Evolutionary conservation across 2,797 vertebrate species (phyloP).

Genomic region (Sarcophilus harrisii): DNA sequence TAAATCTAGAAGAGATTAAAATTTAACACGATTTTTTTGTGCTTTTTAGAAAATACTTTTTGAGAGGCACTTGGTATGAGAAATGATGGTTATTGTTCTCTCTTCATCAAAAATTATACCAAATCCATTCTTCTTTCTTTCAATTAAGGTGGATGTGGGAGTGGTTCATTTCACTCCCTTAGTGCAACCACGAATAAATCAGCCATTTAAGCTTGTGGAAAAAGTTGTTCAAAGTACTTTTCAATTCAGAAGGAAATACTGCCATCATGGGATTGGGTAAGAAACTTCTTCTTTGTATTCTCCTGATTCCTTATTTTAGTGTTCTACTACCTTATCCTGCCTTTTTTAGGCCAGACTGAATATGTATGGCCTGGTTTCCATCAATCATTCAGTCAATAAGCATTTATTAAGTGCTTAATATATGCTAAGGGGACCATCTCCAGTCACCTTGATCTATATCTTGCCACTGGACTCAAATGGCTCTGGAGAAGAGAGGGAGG

Average conservation of each 20-base stretch:
- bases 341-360: not conserved
- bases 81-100: not conserved
- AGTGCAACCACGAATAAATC: conserved; percentile 91
- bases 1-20: not conserved
- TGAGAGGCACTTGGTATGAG: not conserved
- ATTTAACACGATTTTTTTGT: not conserved
- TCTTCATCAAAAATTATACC: not conserved
- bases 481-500: too few relatives aligned
- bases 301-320: not conserved
- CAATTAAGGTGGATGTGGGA: conserved; percentile 92
- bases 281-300: conserved; percentile 44
- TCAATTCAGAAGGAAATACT: conserved; percentile 96
- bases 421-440: not conserved
- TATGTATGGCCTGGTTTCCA: not conserved
- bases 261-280: conserved; percentile 93
- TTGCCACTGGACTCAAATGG: not conserved
- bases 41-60: not conserved
- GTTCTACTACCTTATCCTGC: not conserved
- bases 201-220: conserved; percentile 96
- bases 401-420: not conserved
- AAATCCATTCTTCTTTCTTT: not conserved
- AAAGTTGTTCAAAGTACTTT: conserved; percentile 93
- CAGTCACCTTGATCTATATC: not conserved
- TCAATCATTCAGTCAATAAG: not conserved
- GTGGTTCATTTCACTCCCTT: conserved; percentile 95